Evolutionary conservation across 2,888 invertebrate genomes (phyloP), one percentile per base, ranked within the genome.

Genomic region (Lottia gigantea): DNA sequence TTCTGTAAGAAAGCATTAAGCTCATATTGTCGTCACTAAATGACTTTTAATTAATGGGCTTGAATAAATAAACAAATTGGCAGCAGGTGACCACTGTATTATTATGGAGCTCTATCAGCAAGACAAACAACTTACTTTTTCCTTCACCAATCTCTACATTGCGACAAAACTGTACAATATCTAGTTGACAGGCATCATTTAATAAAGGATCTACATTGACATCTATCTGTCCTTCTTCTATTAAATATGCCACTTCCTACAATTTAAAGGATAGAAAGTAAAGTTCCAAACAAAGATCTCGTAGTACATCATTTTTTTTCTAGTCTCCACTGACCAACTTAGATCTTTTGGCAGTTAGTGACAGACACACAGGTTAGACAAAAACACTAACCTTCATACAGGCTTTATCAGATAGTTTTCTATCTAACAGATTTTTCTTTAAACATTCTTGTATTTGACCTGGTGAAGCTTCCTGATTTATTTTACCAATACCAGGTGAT

Each of bases 171-270:
- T 85, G 82, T 62, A 85, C 82, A 46, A 91, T 80, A 89, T 98
- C 98, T 25, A 94, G 90, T 12, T 94, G 92, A 87, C 98, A 99
- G 0, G 95, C 94, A 76, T 93, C 91, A 87, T 96, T 95, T 72
- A 99, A 90, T 65, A 96, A 89, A 0, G 97, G 97, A 90, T 99
- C 98, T 0, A 95, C 95, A 80, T 98, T 95, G 75, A 99, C 96
- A 88, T 99, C 98, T 0, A 96, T 95, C 86, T 94, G 93, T 0
- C 94, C 93, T 80, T 91, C 90, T 83, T 95, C 94, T 77, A 98
- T 95, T 74, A 97, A 91, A 80, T 94, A 93, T 0, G 95, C 95
- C 25, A 98, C 93, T 90, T 97, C 96, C 74, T 93, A 75, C 12
- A 75, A 73, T 25, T n/a, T n/a, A n/a, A n/a, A n/a, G n/a, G n/a